Conservation (phyloP, 2,113 vertebrate species). For the Perca schrenkii region DNA sequence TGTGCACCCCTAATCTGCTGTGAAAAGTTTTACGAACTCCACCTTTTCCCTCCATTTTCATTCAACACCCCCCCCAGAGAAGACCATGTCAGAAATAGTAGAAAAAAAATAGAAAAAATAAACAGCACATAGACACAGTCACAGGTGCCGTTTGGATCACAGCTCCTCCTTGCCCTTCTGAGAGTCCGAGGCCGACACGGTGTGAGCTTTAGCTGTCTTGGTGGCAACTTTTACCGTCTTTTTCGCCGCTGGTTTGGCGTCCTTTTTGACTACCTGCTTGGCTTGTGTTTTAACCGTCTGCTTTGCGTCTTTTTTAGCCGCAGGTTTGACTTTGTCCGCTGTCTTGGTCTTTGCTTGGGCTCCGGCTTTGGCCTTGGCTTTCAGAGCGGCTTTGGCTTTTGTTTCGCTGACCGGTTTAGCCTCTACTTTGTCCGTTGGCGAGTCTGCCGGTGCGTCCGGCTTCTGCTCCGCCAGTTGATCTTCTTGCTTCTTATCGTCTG, state of each 20-base stretch:
- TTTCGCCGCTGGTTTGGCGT: constrained; percentile 60
- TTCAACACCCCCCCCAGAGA: constrained; percentile 30
- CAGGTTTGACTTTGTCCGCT: constrained; percentile 50
- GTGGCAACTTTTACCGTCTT: constrained; percentile 61
- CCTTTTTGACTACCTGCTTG: constrained; percentile 62
- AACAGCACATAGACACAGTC: constrained; percentile 9
- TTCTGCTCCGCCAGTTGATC: constrained; percentile 3
- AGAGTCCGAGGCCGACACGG: constrained; percentile 46
- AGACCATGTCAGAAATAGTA: constrained; percentile 1
- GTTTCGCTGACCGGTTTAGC: constrained; percentile 27
- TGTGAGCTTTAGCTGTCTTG: constrained; percentile 47
- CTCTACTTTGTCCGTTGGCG: constrained; percentile 28
- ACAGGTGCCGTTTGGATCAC: constrained; percentile 56
- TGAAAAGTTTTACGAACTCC: not conserved
- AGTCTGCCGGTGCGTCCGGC: not conserved
- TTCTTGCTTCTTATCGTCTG: constrained; percentile 12
- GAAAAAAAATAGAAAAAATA: not conserved
- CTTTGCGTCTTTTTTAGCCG: constrained; percentile 54
- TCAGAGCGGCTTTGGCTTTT: constrained; percentile 48
- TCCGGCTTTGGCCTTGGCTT: constrained; percentile 56
- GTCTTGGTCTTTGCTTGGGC: constrained; percentile 57
- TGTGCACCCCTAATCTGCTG: not conserved
- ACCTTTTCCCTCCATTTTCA: not conserved
- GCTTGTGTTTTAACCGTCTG: constrained; percentile 60
- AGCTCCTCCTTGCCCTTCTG: constrained; percentile 74